Conservation (phyloP, 2,888 invertebrate genomes). For the Trachelus tabidus region DNA sequence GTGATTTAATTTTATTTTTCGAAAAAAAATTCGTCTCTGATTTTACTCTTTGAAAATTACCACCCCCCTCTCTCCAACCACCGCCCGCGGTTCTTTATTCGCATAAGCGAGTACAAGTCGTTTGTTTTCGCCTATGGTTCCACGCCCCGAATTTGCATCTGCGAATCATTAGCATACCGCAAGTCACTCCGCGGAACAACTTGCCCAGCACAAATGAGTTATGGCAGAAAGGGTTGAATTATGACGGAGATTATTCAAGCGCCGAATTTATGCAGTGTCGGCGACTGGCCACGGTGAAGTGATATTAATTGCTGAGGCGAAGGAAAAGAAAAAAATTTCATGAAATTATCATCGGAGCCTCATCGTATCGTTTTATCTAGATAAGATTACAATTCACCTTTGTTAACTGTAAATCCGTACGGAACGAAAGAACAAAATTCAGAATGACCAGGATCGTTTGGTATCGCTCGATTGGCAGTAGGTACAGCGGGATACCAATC, state of each 20-base stretch:
- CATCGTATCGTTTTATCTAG: background rate
- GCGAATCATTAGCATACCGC: slow-evolving; percentile 34
- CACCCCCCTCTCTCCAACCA: slow-evolving; percentile 19
- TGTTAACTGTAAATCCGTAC: background rate
- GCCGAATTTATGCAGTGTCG: slow-evolving; percentile 52
- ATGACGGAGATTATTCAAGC: slow-evolving; percentile 63
- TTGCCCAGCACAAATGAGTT: slow-evolving; percentile 46
- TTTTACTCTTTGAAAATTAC: slow-evolving; percentile 25
- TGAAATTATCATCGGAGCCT: background rate
- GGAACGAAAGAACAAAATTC: background rate
- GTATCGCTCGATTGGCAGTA: background rate
- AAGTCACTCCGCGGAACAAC: slow-evolving; percentile 35
- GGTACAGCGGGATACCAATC: background rate
- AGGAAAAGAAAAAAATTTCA: background rate
- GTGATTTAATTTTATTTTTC: slow-evolving; percentile 6
- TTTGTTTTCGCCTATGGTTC: slow-evolving; percentile 31
- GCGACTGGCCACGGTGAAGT: slow-evolving; percentile 43
- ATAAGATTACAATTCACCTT: background rate
- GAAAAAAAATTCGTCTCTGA: background rate
- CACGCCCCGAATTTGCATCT: slow-evolving; percentile 33
- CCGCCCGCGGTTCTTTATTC: slow-evolving; percentile 1
- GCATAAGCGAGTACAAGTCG: slow-evolving; percentile 12
- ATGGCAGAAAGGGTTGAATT: slow-evolving; percentile 64
- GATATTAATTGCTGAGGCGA: slow-evolving; percentile 52
- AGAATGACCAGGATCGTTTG: background rate